A percentile compares a stretch with the other conserved stretches of the same genome.
Conservation (phyloP, 2,888 invertebrate species). For the Cephus nigrinus region DNA sequence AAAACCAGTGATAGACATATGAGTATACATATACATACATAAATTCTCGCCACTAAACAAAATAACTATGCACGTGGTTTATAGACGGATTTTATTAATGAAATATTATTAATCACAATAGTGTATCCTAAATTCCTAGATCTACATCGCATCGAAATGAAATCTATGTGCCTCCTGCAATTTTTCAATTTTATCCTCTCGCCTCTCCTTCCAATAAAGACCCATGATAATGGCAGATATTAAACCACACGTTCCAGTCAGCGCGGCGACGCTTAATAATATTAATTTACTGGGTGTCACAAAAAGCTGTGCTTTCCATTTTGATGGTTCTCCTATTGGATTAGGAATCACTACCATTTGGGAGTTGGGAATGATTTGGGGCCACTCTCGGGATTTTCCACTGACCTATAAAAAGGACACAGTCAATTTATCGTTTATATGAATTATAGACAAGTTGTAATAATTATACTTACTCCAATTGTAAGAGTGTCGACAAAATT, state of each 20-base stretch:
- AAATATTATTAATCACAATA: slow-evolving; percentile 9
- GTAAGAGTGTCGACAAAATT: slow-evolving; percentile 94
- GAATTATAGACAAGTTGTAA: not conserved
- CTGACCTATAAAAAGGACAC: slow-evolving; percentile 45
- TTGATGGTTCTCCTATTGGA: slow-evolving; percentile 79
- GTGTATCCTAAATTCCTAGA: not conserved
- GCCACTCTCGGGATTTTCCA: slow-evolving; percentile 77
- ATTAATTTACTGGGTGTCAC: slow-evolving; percentile 95
- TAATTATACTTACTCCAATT: slow-evolving; percentile 74
- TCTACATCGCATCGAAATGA: slow-evolving; percentile 88
- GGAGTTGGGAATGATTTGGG: slow-evolving; percentile 96
- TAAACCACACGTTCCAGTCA: slow-evolving; percentile 87
- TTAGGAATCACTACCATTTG: slow-evolving; percentile 96
- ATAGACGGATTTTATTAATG: slow-evolving; percentile 1
- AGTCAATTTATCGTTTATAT: not conserved
- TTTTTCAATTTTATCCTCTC: slow-evolving; percentile 83
- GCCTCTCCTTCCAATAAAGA: slow-evolving; percentile 90
- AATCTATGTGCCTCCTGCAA: slow-evolving; percentile 85
- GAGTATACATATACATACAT: not conserved
- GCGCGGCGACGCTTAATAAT: slow-evolving; percentile 88
- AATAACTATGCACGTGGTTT: not conserved
- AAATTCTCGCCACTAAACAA: not conserved
- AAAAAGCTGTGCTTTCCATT: slow-evolving; percentile 92
- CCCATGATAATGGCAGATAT: slow-evolving; percentile 87
- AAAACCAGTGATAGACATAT: not conserved